Evolutionary conservation across 1,140 invertebrate genomes (phyloP), one percentile per base, ranked within the genome.

Genomic region (Wiebesia pumilae): DNA sequence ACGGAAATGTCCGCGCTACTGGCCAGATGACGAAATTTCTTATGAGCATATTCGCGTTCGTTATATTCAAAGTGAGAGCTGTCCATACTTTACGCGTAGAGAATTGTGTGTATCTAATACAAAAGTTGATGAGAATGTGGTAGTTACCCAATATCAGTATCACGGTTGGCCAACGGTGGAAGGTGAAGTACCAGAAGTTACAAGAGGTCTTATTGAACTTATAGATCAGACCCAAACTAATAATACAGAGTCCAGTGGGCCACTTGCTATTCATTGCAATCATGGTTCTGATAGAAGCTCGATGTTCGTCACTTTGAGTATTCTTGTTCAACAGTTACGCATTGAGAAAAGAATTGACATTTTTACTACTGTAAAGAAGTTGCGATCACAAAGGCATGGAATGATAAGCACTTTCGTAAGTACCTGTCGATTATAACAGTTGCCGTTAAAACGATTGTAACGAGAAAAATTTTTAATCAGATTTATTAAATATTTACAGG

Each of bases 81-180:
- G 97, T 92, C 97, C 97, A 0, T 97, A 97, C 91, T 98, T 97
- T 90, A 97, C 97, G 30, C 94, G 96, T 67, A 94, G 97, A 71
- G 97, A 98, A 93, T 96, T 98, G 92, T 95, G 95, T 87, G 95
- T 98, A 69, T 96, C 96, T 71, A 97, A 97, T 89, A 96, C 93
- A 40, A 94, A 96, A 94, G 95, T 95, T 85, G 95, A 96, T 86
- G 97, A 97, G 88, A 96, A 95, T 88, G 92, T 95, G 43, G 94
- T 95, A 75, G 97, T 98, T 33, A 97, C 96, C 35, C 97, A 98
- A 90, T 96, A 98, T 90, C 97, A 98, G 90, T 98, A 98, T 94
- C 96, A 97, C 90, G 97, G 97, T 58, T 98, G 97, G 97, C 97
- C 97, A 12, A 97, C 97, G 67, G 96, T 97, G 38, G 96, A 97